phyloP scores from a whole-genome alignment of 2,113 vertebrate genomes.

The Thomomys bottae region DNA sequence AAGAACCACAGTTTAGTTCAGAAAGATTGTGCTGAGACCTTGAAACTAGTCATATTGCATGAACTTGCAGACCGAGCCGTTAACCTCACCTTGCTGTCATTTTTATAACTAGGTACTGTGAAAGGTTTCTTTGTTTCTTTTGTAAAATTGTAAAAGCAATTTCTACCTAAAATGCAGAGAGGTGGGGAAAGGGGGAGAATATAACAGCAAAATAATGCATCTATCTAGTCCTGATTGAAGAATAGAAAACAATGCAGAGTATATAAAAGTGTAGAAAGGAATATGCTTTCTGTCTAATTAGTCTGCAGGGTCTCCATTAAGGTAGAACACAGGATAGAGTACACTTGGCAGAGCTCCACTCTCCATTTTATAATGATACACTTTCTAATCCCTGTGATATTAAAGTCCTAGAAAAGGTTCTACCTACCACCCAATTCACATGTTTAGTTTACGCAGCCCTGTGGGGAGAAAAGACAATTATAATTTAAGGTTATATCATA shows the following conservation, averaged over 20 bases:
- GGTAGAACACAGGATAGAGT: background rate
- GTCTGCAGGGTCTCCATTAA: background rate
- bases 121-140: background rate
- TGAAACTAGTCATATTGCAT: slow-evolving; percentile 13
- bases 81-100: background rate
- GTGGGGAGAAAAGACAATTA: background rate
- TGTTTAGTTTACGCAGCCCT: background rate
- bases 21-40: slow-evolving; percentile 49
- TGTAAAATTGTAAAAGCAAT: slow-evolving; percentile 53
- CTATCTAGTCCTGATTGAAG: slow-evolving; percentile 16
- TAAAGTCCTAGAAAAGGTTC: slow-evolving; percentile 29
- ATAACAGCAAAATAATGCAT: slow-evolving; percentile 40
- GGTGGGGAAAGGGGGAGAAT: slow-evolving; percentile 29
- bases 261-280: slow-evolving; percentile 31
- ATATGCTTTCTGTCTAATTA: slow-evolving; percentile 32
- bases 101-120: slow-evolving; percentile 33
- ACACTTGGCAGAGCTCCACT: background rate
- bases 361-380: background rate
- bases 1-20: slow-evolving; percentile 61
- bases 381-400: slow-evolving; percentile 27
- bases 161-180: background rate
- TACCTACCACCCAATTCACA: background rate
- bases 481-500: slow-evolving; percentile 11
- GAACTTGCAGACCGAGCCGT: background rate
- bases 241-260: background rate